phyloP scores from a whole-genome alignment of 1,140 invertebrate genomes.

The Drosophila bifasciata region DNA sequence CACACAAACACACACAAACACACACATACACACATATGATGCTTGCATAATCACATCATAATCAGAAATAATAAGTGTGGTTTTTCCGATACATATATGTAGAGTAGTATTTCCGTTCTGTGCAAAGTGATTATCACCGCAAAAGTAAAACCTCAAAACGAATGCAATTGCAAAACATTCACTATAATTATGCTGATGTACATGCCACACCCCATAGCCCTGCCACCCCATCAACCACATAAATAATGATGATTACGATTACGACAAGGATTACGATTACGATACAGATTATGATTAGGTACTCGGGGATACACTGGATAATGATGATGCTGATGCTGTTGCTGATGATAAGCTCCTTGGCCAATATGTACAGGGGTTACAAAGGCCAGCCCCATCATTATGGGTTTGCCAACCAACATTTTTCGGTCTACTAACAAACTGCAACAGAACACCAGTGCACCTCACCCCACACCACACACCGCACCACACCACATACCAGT shows the following conservation, averaged over 20 bases:
- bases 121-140: slow-evolving; percentile 60
- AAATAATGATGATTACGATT: slow-evolving; percentile 12
- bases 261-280: not conserved
- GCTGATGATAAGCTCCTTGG: not conserved
- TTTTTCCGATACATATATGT: slow-evolving; percentile 46
- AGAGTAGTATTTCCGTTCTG: slow-evolving; percentile 15
- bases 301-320: slow-evolving; percentile 19
- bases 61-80: slow-evolving; percentile 68
- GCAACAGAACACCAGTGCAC: too few relatives aligned
- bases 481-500: too few relatives aligned
- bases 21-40: slow-evolving; percentile 12
- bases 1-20: slow-evolving; percentile 1
- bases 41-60: slow-evolving; percentile 56
- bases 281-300: slow-evolving; percentile 19
- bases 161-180: slow-evolving; percentile 57
- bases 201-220: too few relatives aligned
- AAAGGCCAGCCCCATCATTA: slow-evolving; percentile 18
- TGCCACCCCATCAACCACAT: not conserved
- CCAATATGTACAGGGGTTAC: slow-evolving; percentile 1
- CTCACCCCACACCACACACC: too few relatives aligned
- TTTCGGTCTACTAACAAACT: too few relatives aligned
- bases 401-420: too few relatives aligned
- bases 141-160: slow-evolving; percentile 67
- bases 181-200: slow-evolving; percentile 39
- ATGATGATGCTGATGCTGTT: not conserved